Percentiles rank a stretch among this genome's conserved stretches.
phyloP scores from a whole-genome alignment of 2,888 invertebrate species.

The Cataglyphis albicans region DNA sequence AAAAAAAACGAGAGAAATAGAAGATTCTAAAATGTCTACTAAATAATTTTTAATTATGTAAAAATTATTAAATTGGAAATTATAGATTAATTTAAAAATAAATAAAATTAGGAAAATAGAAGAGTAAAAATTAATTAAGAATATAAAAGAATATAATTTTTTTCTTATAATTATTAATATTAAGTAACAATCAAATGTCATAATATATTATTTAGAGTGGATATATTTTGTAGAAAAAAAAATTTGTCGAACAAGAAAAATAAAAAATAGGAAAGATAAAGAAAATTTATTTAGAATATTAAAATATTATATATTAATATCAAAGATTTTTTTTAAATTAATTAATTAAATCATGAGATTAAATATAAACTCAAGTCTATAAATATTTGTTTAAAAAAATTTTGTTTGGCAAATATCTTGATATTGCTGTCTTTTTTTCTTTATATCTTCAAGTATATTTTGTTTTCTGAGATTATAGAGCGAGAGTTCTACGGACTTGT shows the following conservation, averaged over 20 bases:
- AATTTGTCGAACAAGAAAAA: neutral
- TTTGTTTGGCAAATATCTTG: neutral
- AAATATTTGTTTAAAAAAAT: neutral
- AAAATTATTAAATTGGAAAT: neutral
- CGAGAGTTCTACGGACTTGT: neutral
- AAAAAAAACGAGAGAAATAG: neutral
- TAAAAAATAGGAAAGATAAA: too few species aligned
- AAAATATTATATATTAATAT: too few species aligned
- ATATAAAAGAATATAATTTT: neutral
- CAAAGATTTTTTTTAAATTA: neutral
- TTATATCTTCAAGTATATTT: neutral
- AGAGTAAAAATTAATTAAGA: neutral
- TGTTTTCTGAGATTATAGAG: neutral
- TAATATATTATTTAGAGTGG: neutral
- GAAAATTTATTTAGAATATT: too few species aligned
- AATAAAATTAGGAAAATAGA: neutral
- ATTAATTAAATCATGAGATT: neutral
- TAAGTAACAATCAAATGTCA: neutral
- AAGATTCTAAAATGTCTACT: neutral
- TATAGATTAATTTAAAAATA: neutral
- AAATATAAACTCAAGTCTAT: constrained; percentile 1
- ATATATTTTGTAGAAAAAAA: too few species aligned
- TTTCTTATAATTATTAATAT: neutral
- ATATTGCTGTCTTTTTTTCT: neutral
- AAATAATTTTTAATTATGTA: neutral